Evolutionary conservation across 2,888 invertebrate species (phyloP).

Genomic region (Serrognathus titanus): DNA sequence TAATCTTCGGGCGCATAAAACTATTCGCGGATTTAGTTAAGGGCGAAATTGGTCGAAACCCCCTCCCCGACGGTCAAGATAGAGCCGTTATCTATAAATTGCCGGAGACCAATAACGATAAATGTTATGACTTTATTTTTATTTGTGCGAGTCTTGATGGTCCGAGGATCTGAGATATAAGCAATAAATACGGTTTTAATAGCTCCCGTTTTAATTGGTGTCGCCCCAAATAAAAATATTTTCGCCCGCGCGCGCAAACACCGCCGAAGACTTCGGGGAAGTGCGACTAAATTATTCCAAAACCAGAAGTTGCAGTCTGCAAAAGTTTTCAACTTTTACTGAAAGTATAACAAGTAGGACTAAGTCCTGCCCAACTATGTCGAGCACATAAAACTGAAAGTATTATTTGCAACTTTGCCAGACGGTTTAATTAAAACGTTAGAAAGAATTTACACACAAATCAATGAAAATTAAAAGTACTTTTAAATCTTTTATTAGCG

Average conservation of each 20-base stretch:
- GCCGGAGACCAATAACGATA: constrained; percentile 25
- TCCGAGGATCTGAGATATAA: constrained; percentile 1
- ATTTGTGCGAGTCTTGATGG: constrained; percentile 17
- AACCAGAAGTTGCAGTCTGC: constrained; percentile 31
- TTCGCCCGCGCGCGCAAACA: constrained; percentile 6
- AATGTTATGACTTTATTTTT: constrained; percentile 28
- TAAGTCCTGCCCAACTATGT: constrained; percentile 40
- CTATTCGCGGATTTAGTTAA: constrained; percentile 19
- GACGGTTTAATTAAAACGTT: no score
- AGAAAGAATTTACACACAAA: no score
- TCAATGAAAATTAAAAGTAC: no score
- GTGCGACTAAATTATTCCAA: constrained; percentile 32
- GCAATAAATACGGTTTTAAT: constrained; percentile 4
- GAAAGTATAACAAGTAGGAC: constrained; percentile 44
- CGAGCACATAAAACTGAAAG: constrained; percentile 34
- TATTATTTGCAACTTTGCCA: constrained; percentile 23
- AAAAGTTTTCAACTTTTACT: constrained; percentile 41
- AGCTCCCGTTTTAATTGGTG: not conserved
- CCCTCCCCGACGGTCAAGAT: constrained; percentile 19
- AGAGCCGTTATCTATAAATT: constrained; percentile 26
- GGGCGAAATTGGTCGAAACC: constrained; percentile 18
- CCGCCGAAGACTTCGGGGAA: not conserved
- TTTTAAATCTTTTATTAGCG: no score
- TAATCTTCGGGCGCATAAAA: constrained; percentile 22
- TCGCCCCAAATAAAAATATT: not conserved